Evolutionary conservation across 2,113 vertebrate genomes (phyloP).

Genomic region (Clarias magur): DNA sequence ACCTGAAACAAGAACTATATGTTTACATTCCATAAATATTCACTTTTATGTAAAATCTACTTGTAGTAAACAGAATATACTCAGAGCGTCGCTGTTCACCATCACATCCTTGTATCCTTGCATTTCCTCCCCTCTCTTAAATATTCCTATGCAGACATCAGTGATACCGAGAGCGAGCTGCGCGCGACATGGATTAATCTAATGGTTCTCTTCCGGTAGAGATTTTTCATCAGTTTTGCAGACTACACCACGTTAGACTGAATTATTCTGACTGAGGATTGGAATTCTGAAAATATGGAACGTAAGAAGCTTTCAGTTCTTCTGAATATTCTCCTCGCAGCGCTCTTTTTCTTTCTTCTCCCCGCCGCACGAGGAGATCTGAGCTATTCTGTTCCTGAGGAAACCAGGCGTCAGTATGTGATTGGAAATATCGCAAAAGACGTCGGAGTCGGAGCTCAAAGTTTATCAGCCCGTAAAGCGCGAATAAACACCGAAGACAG

Average conservation of each 20-base stretch:
- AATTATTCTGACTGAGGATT: neutral
- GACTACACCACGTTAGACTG: neutral
- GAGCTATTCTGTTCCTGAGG: too few species aligned
- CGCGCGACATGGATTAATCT: neutral
- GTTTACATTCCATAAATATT: neutral
- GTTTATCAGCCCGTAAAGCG: too few species aligned
- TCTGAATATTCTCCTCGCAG: slow-evolving; percentile 21
- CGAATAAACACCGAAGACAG: slow-evolving; percentile 46
- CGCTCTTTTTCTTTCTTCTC: slow-evolving; percentile 32
- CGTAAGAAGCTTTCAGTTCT: neutral
- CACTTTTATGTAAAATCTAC: neutral
- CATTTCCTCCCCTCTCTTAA: slow-evolving; percentile 23
- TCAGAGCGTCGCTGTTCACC: slow-evolving; percentile 50
- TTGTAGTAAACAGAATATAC: slow-evolving; percentile 30
- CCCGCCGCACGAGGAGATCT: slow-evolving; percentile 33
- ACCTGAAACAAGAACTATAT: too few species aligned
- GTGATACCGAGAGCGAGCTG: neutral
- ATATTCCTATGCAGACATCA: slow-evolving; percentile 14
- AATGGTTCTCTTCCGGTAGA: neutral
- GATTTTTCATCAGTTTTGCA: neutral
- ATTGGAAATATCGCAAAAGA: too few species aligned
- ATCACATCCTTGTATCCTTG: neutral
- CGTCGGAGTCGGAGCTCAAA: too few species aligned
- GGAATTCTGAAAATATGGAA: neutral
- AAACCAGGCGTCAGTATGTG: too few species aligned